A percentile compares a stretch with the other conserved stretches of the same genome.
Conservation (phyloP, 2,888 invertebrate species). For the Drosophila tanythrix region DNA sequence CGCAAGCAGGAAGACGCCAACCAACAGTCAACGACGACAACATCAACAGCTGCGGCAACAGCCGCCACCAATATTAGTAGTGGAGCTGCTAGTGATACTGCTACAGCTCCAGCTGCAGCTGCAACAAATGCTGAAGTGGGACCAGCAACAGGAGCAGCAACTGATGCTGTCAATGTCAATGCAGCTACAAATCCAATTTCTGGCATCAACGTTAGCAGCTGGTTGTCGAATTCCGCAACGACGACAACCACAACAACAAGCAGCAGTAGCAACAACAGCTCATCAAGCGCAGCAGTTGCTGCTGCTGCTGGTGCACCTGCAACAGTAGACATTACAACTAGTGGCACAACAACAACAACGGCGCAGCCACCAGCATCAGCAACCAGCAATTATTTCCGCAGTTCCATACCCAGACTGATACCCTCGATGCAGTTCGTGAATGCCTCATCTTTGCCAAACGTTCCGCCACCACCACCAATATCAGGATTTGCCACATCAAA, state of each 20-base stretch:
- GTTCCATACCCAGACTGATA: conserved; percentile 74
- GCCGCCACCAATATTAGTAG: background rate
- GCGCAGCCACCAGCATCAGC: background rate
- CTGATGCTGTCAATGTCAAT: conserved; percentile 19
- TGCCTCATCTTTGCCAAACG: conserved; percentile 32
- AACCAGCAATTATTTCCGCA: conserved; percentile 61
- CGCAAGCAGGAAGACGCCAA: conserved; percentile 62
- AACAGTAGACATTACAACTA: background rate
- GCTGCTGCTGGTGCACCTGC: background rate
- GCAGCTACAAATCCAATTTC: background rate
- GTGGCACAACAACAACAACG: background rate
- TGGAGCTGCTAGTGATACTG: conserved; percentile 3
- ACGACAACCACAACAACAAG: conserved; percentile 16
- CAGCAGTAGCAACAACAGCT: conserved; percentile 18
- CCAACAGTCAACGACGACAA: conserved; percentile 31
- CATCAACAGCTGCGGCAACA: conserved; percentile 24
- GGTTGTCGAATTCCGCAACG: conserved; percentile 16
- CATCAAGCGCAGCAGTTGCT: background rate
- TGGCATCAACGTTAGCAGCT: conserved; percentile 23
- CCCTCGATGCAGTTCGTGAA: conserved; percentile 61
- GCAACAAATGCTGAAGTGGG: background rate
- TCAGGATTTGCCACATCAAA: conserved; percentile 8
- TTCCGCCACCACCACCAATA: background rate
- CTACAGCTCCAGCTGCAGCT: background rate
- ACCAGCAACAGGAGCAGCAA: conserved; percentile 4